Base-by-base conservation (phyloP, 2,888 invertebrate genomes). In the Steinernema scapterisci region DNA sequence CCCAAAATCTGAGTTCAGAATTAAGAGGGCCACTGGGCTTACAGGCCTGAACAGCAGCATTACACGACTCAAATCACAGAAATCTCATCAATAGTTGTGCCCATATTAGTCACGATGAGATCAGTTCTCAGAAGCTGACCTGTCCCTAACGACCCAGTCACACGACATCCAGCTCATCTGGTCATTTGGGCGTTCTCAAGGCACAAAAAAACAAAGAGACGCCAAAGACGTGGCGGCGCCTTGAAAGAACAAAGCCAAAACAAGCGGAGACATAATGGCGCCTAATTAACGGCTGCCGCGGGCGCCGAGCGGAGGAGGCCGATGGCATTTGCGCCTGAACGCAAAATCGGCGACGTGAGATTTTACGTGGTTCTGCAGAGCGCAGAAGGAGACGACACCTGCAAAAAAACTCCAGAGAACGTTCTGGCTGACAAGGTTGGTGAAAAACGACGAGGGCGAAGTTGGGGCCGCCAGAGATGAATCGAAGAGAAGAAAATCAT, bases 261-360 rank as follows among this genome's bases (percentile, higher is more conserved):
- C 54, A 54, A 21, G 54, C 54, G 54, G 25, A 48, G 48, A 54
- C 54, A 54, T 19, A 54, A 54, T 54, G 54, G 54, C 54, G 25
- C 21, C 54, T 54, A 54, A 54, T 54, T 25, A 54, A 25, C 16
- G n/a, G 48, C 38, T 38, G 9, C 38, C 38, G 38, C 38, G 5
- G 38, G 38, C 38, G 38, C 38, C 38, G 38, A 9, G 38, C 9
- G 38, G 38, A 38, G 38, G 38, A 16, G 48, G 48, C 45, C 48
- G 19, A 7, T 19, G 48, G 48, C 48, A 48, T 48, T 48, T 16
- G 48, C 48, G 3, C n/a, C 13, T 48, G 5, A 48, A 48, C 38
- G 38, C 38, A 3, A 38, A 38, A 38, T 38, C 3, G 38, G 38
- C 38, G 38, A 38, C 9, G 38, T 38, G 38, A 48, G 48, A 16